Conservation (phyloP, 2,797 vertebrate species). For the Masticophis lateralis region DNA sequence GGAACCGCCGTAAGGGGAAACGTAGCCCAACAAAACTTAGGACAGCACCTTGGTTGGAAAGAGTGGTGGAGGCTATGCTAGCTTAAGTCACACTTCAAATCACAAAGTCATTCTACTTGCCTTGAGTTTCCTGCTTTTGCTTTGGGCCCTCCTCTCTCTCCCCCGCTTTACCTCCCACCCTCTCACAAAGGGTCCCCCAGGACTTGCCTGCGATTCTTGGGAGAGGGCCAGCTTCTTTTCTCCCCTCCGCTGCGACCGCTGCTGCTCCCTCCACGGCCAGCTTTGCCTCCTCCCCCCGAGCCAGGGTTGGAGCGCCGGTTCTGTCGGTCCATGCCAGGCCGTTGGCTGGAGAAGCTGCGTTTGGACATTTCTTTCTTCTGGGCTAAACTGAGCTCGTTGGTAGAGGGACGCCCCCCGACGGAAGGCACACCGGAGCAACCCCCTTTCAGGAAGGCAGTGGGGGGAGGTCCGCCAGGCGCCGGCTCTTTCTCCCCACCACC, state of each 20-base stretch:
- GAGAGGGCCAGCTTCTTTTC: conserved; percentile 83
- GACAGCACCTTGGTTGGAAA: neutral
- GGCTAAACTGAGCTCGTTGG: conserved; percentile 61
- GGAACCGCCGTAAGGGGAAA: neutral
- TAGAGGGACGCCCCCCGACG: conserved; percentile 27
- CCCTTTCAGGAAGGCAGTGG: conserved; percentile 24
- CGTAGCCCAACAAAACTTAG: neutral
- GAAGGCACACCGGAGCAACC: conserved; percentile 12
- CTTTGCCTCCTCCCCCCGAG: conserved; percentile 62
- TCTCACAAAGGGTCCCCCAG: neutral
- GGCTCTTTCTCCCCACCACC: conserved; percentile 72
- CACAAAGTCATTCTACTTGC: neutral
- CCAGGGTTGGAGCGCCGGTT: conserved; percentile 82
- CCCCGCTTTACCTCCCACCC: neutral
- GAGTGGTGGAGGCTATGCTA: conserved; percentile 17
- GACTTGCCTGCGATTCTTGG: conserved; percentile 87
- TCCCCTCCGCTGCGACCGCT: conserved; percentile 66
- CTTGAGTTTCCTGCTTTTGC: neutral
- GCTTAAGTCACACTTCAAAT: conserved; percentile 18
- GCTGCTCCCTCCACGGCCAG: conserved; percentile 67
- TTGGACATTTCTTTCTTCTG: conserved; percentile 84
- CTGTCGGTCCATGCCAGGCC: conserved; percentile 91
- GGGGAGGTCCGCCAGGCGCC: conserved; percentile 48
- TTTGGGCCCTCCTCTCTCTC: neutral
- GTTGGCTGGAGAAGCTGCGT: conserved; percentile 91